Evolutionary conservation across 1,140 invertebrate genomes (phyloP).

Genomic region (Cherax destructor): DNA sequence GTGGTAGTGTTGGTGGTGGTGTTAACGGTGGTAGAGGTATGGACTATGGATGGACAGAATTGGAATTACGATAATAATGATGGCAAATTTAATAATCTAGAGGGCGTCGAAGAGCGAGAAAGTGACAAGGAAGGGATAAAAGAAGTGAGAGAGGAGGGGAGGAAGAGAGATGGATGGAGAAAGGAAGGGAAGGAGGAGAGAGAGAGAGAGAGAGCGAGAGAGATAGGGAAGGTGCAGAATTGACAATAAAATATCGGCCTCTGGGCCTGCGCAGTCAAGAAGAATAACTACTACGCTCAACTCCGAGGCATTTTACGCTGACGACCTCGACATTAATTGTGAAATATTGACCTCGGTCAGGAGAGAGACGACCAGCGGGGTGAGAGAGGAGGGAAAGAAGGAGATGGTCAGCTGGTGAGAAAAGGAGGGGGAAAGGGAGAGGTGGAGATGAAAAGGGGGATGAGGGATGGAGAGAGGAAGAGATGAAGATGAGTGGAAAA

Average conservation of each 20-base stretch:
- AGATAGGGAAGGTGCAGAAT: not conserved
- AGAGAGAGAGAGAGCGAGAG: not conserved
- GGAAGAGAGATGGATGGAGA: too few species aligned
- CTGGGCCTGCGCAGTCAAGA: not conserved
- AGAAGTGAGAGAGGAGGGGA: too few species aligned
- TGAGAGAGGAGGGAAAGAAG: not conserved
- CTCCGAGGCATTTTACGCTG: not conserved
- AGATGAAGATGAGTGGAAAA: too few species aligned
- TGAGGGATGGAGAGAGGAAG: not conserved
- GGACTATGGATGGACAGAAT: too few species aligned
- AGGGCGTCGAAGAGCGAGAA: too few species aligned
- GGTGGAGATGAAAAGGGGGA: not conserved
- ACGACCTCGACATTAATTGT: not conserved
- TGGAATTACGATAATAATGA: too few species aligned
- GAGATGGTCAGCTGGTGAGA: not conserved
- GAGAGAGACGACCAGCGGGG: not conserved
- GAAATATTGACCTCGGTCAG: not conserved
- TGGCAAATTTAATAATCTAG: too few species aligned
- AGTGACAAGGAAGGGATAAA: too few species aligned
- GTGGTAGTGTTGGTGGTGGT: too few species aligned
- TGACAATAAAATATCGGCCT: not conserved
- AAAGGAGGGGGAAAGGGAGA: not conserved
- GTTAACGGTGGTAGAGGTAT: too few species aligned
- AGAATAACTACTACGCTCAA: not conserved
- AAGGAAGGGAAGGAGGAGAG: not conserved